Conservation (phyloP, 2,797 vertebrate species). For the Glyptemys insculpta region DNA sequence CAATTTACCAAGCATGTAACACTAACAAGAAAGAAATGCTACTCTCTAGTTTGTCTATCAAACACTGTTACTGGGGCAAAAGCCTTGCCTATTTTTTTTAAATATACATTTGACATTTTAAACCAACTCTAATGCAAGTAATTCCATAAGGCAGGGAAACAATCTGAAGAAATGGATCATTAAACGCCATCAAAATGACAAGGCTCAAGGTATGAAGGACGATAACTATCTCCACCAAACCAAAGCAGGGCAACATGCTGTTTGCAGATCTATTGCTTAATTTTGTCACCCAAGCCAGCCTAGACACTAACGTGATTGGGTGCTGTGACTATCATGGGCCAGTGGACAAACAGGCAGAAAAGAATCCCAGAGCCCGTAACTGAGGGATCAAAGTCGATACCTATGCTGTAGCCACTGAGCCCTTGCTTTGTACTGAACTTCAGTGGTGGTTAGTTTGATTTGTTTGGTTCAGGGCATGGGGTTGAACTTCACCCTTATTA, state of each 20-base stretch:
- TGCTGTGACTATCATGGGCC: background rate
- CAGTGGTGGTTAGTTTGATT: background rate
- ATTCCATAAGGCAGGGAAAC: background rate
- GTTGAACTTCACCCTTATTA: slow-evolving; percentile 21
- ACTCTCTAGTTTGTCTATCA: accelerated
- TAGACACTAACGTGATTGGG: background rate
- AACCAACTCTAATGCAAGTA: background rate
- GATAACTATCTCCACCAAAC: background rate
- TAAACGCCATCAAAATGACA: background rate
- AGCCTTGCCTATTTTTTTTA: accelerated
- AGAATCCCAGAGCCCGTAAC: background rate
- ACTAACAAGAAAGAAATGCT: background rate
- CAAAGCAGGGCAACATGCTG: background rate
- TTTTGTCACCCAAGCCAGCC: background rate
- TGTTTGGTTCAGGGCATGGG: background rate
- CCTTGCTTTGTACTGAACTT: background rate
- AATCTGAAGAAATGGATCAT: background rate
- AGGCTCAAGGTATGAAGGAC: background rate
- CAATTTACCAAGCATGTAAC: slow-evolving; percentile 5
- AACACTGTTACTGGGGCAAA: background rate
- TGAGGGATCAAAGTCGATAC: background rate
- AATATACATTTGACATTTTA: background rate
- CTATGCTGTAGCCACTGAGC: background rate
- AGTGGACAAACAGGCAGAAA: background rate
- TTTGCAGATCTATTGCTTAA: background rate